Percentiles rank a stretch among this genome's conserved stretches.
Conservation (phyloP, 2,888 invertebrate species). For the Archips xylosteana region DNA sequence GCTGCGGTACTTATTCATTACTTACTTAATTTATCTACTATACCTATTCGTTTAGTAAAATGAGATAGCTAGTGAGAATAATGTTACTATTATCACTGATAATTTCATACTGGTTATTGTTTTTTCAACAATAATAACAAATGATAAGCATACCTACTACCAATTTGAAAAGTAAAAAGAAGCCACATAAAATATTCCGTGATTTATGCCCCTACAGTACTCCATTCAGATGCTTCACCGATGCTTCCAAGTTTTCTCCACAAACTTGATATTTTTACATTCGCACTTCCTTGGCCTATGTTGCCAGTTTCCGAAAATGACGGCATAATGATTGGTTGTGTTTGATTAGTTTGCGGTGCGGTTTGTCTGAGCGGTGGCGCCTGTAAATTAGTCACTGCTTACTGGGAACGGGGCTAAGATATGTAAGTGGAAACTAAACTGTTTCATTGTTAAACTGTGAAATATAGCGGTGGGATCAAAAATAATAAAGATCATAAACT, state of each 20-base stretch:
- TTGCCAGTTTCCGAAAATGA: conserved; percentile 71
- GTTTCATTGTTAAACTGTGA: conserved; percentile 12
- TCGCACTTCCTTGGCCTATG: conserved; percentile 54
- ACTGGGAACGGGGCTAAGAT: conserved; percentile 53
- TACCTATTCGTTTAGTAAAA: no score
- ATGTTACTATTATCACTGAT: no score
- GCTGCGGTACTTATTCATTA: no score
- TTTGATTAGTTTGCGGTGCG: conserved; percentile 79
- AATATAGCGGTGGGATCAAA: not conserved
- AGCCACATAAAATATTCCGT: no score
- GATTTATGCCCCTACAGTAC: not conserved
- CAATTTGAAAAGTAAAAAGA: no score
- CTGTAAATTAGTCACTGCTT: conserved; percentile 72
- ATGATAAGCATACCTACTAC: no score
- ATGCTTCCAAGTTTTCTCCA: conserved; percentile 17
- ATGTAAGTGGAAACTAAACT: conserved; percentile 33
- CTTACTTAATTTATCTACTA: no score
- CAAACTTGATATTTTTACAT: conserved; percentile 11
- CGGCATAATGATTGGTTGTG: conserved; percentile 75
- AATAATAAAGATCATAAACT: not conserved
- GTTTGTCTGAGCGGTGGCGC: conserved; percentile 71
- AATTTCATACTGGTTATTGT: no score
- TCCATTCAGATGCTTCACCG: conserved; percentile 19
- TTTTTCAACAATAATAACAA: no score
- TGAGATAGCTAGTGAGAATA: no score